A percentile compares a stretch with the other conserved stretches of the same genome.
Evolutionary conservation across 2,888 invertebrate species (phyloP).

Genomic region (Amphipyra tragopoginis): DNA sequence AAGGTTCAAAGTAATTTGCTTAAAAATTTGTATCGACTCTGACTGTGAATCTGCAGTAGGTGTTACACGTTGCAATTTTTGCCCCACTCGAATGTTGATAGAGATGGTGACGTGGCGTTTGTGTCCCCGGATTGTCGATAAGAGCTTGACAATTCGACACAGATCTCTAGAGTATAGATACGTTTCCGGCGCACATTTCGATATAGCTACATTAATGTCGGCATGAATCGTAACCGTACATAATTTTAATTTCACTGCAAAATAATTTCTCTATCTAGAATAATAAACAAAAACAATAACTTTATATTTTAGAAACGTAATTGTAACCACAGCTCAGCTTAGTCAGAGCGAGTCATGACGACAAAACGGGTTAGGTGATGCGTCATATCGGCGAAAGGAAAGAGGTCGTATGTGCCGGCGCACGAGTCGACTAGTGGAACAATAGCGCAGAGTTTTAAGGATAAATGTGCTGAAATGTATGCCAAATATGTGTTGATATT

Average conservation of each 20-base stretch:
- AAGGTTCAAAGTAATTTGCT: neutral
- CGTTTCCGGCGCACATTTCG: neutral
- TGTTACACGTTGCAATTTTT: neutral
- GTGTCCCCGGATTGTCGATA: neutral
- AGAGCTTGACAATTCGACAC: no score
- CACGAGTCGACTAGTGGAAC: conserved; percentile 36
- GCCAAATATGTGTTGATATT: neutral
- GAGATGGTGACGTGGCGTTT: neutral
- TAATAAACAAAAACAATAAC: conserved; percentile 23
- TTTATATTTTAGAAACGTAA: conserved; percentile 63
- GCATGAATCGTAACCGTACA: neutral
- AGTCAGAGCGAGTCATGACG: conserved; percentile 68
- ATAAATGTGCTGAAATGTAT: conserved; percentile 13
- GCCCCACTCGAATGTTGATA: neutral
- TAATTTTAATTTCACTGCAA: neutral
- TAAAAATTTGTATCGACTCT: conserved; percentile 1
- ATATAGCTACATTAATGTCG: neutral
- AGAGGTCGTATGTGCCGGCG: conserved; percentile 60
- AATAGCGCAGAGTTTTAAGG: conserved; percentile 38
- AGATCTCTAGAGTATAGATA: no score
- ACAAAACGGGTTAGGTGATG: conserved; percentile 72
- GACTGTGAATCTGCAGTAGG: neutral
- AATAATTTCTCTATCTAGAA: conserved; percentile 1
- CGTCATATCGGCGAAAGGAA: conserved; percentile 64
- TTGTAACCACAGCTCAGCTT: conserved; percentile 68